Evolutionary conservation across 2,113 vertebrate genomes (phyloP).

Genomic region (Boulengeromyrus knoepffleri): DNA sequence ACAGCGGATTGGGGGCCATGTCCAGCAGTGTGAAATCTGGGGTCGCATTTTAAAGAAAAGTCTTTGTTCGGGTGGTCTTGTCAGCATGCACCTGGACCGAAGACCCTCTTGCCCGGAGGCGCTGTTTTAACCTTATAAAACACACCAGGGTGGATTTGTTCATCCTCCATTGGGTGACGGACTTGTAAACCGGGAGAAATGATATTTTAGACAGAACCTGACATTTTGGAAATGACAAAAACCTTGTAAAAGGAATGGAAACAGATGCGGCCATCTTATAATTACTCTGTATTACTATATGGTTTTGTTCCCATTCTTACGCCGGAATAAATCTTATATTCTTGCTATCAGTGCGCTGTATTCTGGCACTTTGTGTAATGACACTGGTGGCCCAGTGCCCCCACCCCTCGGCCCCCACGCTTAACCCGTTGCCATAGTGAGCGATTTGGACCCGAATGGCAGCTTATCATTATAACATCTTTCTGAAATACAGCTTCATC

Average conservation of each 20-base stretch:
- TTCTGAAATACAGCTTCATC: not conserved
- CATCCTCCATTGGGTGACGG: slow-evolving; percentile 15
- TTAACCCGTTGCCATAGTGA: slow-evolving; percentile 4
- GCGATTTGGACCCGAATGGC: not conserved
- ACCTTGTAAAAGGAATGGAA: slow-evolving; percentile 36
- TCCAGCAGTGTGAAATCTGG: slow-evolving; percentile 1
- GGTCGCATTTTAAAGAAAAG: not conserved
- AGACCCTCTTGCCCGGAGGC: slow-evolving; percentile 10
- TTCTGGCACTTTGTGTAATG: not conserved
- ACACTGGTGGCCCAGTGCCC: not conserved
- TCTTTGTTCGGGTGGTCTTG: not conserved
- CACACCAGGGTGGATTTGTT: not conserved
- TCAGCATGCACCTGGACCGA: not conserved
- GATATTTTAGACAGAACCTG: slow-evolving; percentile 27
- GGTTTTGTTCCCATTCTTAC: slow-evolving; percentile 20
- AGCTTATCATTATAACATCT: not conserved
- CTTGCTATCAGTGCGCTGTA: not conserved
- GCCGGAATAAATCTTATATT: not conserved
- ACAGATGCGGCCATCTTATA: slow-evolving; percentile 24
- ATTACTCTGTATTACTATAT: slow-evolving; percentile 32
- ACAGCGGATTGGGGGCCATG: not conserved
- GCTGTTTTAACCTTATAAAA: slow-evolving; percentile 28
- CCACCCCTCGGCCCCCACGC: not conserved
- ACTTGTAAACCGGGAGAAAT: slow-evolving; percentile 22
- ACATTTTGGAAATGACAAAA: slow-evolving; percentile 43